These are phyloP conservation scores for Drymonia ruficornis DNA, from an alignment of 2,888 invertebrate genomes.

Conservation along the genomic window DNA sequence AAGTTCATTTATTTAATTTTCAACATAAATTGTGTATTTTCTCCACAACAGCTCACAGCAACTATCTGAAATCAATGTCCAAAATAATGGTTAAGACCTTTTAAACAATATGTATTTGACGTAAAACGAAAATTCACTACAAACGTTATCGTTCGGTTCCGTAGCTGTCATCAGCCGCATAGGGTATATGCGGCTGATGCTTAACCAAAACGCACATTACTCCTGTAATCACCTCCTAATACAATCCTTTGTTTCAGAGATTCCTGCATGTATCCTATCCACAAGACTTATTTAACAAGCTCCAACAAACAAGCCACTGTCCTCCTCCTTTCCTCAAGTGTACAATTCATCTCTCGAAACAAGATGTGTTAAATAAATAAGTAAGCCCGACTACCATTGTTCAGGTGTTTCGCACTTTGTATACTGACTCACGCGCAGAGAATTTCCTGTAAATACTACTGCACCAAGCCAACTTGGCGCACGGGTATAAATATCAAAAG, in stretches of 20 bases:
- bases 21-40: too few species aligned
- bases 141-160: too few species aligned
- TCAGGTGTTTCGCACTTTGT: constrained; percentile 44
- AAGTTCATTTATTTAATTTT: too few species aligned
- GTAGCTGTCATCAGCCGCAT: too few species aligned
- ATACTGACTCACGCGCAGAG: constrained; percentile 47
- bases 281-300: constrained; percentile 8
- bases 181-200: too few species aligned
- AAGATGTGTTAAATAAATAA: constrained; percentile 50
- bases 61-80: too few species aligned
- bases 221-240: constrained; percentile 14
- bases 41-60: too few species aligned
- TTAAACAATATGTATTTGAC: too few species aligned
- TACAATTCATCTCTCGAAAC: constrained; percentile 31
- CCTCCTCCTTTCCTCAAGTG: constrained; percentile 11
- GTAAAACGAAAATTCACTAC: too few species aligned
- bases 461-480: too few species aligned
- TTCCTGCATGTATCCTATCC: constrained; percentile 14
- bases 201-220: not conserved
- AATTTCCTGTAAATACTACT: constrained; percentile 40
- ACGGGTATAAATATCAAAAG: too few species aligned
- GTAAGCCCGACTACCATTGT: constrained; percentile 53
- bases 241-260: constrained; percentile 24
- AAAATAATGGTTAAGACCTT: too few species aligned
- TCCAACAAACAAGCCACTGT: constrained; percentile 8